Base-by-base conservation (phyloP, 2,888 invertebrate genomes). In the Yponomeuta cagnagella region DNA sequence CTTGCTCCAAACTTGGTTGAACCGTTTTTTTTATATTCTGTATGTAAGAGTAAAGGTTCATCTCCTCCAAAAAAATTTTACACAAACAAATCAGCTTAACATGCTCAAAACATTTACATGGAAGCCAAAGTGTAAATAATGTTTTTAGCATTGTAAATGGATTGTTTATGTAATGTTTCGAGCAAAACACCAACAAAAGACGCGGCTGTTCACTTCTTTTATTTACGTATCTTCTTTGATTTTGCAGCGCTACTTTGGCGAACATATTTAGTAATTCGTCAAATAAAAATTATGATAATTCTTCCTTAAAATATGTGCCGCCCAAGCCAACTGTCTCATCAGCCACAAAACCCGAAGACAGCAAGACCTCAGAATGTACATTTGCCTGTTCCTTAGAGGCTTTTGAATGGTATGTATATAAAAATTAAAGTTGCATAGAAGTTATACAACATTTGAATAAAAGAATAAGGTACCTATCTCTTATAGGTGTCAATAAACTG, bases 241-340 rank as follows among this genome's bases (percentile, higher is more conserved):
- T 88, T 85, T 88, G 69, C 76, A 92, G 91, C 73, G 86, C 90
- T 33, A 83, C 91, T 48, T 76, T 92, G 70, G 85, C 91, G 65
- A 88, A 79, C 74, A 87, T 92, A 76, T 92, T 92, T 77, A 84
- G 79, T 30, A 83, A 76, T 63, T 72, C 72, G 48, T 69, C 77
- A 63, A 75, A 75, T 72, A 71, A 71, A 43, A 78, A 77, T 71
- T 79, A 80, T 72, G 82, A 81, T 69, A 87, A 87, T 74, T 78
- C 84, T 52, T 78, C 89, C 37, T 77, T 91, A 65, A 90, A 88
- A 74, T 92, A 91, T 79, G 78, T 80, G 63, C 84, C 92, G 48
- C 86, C 85, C 31, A 83, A 85, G 73, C 80, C 83, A 72, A 77
- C 80, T 71, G 77, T 73, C 72, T 69, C 72, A 71, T 10, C 43